Conservation (phyloP, 2,113 vertebrate species). For the Otus sunia region DNA sequence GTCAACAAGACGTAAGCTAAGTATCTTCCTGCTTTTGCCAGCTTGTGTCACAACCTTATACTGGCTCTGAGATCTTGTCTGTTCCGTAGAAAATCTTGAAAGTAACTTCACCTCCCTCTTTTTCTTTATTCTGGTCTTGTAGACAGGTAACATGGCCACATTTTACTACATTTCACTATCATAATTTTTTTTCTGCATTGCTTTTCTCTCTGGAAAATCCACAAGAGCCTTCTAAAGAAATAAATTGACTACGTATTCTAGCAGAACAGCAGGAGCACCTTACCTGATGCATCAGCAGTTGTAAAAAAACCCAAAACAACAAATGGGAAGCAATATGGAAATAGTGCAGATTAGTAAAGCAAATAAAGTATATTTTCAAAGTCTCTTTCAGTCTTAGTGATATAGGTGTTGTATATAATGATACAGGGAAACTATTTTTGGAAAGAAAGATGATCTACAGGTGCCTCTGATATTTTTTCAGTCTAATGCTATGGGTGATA, state of each 20-base stretch:
- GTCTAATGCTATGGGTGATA: not conserved
- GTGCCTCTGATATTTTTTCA: not conserved
- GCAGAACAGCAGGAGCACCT: not conserved
- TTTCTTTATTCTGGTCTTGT: not conserved
- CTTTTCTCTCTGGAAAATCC: not conserved
- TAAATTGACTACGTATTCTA: accelerated
- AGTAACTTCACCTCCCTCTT: not conserved
- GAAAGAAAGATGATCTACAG: not conserved
- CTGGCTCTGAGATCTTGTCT: not conserved
- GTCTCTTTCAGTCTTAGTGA: not conserved
- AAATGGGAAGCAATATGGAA: not conserved
- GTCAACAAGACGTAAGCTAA: constrained; percentile 2
- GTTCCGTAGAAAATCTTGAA: not conserved
- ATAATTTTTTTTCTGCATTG: not conserved
- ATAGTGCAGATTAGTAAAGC: not conserved
- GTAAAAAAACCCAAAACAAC: not conserved
- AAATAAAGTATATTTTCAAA: not conserved
- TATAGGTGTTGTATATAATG: not conserved
- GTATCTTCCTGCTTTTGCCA: constrained; percentile 14
- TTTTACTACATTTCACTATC: not conserved
- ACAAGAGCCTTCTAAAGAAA: not conserved
- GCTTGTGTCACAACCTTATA: not conserved
- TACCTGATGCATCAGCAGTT: not conserved
- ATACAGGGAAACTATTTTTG: not conserved
- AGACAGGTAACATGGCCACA: not conserved